Base-by-base conservation (phyloP, 35 echinoderm and acorn worm genomes). In the Lytechinus variegatus region DNA sequence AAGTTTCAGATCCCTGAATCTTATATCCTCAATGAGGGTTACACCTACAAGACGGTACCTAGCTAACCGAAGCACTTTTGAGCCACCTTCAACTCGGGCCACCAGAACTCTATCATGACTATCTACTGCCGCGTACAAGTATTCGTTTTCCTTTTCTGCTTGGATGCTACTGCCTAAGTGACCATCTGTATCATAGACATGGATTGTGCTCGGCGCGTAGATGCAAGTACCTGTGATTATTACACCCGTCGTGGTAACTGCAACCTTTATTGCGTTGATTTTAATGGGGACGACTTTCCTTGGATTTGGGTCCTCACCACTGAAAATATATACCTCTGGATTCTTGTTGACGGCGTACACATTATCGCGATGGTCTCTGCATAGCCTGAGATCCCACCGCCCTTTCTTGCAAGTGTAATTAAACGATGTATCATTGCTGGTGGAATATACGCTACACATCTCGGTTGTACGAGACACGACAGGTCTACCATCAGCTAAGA, bases 191-290 rank as follows among this genome's bases (percentile, higher is more conserved):
- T 90, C 88, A 54, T 52, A 90, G 7, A 90, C 29, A 12, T 19
- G 16, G 13, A 90, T 33, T 52, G 52, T 21, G 52, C 88, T 90
- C 12, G 88, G 88, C 52, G 29, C 52, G 27, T 19, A 2, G 88
- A 16, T 33, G 52, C 88, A 29, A 54, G 88, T 90, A 90, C 88
- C 52, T 90, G 88, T 29, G 88, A 90, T 54, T 12, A 90, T 90
- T 90, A 21, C 52, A 13, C 88, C 88, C 52, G 88, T 52, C 88
- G 33, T 90, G 16, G 88, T 90, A 12, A 54, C 88, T 51, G 28
- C 9, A 33, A 90, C 21, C 29, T 90, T 10, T 90, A 44, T 44
- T 54, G 88, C 29, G 8, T 90, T 54, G 88, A 12, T 90, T 5
- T 33, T 33, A 12, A 27, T 90, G 21, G 88, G 52, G 28, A 90